Evolutionary conservation across 2,888 invertebrate species (phyloP).

Genomic region (Megalurothrips usitatus): DNA sequence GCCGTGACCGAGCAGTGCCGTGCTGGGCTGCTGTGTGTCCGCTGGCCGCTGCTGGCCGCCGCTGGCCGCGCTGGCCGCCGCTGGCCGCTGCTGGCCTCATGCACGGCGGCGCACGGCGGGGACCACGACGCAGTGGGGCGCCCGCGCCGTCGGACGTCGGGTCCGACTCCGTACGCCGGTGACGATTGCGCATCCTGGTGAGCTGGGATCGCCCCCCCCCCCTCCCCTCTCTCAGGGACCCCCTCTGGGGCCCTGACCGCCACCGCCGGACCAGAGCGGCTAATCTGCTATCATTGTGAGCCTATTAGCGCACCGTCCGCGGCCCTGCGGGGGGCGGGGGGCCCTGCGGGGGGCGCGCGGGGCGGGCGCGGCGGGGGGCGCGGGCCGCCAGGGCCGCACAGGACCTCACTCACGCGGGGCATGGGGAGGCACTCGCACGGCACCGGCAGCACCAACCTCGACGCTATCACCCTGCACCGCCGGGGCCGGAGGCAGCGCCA

Average conservation of each 20-base stretch:
- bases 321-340: neutral
- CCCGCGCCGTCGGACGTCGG: no score
- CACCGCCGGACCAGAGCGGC: neutral
- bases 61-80: no score
- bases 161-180: no score
- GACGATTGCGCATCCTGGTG: no score
- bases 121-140: no score
- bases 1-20: no score
- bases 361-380: neutral
- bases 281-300: conserved; percentile 25
- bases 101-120: no score
- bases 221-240: no score
- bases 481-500: neutral
- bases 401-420: conserved; percentile 10
- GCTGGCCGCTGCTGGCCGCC: no score
- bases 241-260: neutral
- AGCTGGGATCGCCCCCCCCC: no score
- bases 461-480: neutral
- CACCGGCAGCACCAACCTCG: neutral
- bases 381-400: neutral
- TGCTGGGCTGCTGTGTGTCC: no score
- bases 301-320: conserved; percentile 25
- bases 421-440: conserved; percentile 18
- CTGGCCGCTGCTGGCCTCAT: no score
- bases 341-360: neutral